Evolutionary conservation across 2,888 invertebrate species (phyloP).

Genomic region (Athripsodes cinereus): DNA sequence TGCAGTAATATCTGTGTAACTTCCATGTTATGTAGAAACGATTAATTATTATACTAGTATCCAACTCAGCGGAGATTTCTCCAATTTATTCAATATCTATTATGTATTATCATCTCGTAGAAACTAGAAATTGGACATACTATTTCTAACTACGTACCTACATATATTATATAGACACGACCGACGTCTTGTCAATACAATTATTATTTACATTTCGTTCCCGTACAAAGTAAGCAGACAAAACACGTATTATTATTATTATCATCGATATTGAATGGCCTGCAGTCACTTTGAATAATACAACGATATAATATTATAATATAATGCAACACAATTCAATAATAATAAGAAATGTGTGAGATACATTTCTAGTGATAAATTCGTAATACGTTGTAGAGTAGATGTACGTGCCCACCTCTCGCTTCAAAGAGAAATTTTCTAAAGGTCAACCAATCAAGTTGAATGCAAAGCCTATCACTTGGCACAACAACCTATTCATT

Average conservation of each 20-base stretch:
- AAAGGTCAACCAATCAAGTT: neutral
- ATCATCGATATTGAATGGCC: neutral
- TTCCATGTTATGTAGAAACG: too few species aligned
- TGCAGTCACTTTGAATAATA: neutral
- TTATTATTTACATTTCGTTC: neutral
- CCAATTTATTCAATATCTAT: too few species aligned
- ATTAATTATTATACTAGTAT: too few species aligned
- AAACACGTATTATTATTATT: too few species aligned
- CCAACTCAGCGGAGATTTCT: too few species aligned
- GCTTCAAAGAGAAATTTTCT: neutral
- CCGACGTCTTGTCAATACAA: neutral
- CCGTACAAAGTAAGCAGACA: too few species aligned
- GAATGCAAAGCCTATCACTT: neutral
- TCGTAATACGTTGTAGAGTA: too few species aligned
- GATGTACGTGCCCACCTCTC: neutral
- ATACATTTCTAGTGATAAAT: neutral
- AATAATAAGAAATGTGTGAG: neutral
- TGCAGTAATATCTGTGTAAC: too few species aligned
- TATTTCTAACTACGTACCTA: too few species aligned
- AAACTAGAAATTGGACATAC: too few species aligned
- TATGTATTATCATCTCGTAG: too few species aligned
- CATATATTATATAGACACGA: too few species aligned
- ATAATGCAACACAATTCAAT: neutral
- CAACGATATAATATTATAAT: neutral
- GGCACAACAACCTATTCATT: neutral